Base-by-base conservation (phyloP, 2,113 vertebrate genomes). In the Sphaerodactylus townsendi region DNA sequence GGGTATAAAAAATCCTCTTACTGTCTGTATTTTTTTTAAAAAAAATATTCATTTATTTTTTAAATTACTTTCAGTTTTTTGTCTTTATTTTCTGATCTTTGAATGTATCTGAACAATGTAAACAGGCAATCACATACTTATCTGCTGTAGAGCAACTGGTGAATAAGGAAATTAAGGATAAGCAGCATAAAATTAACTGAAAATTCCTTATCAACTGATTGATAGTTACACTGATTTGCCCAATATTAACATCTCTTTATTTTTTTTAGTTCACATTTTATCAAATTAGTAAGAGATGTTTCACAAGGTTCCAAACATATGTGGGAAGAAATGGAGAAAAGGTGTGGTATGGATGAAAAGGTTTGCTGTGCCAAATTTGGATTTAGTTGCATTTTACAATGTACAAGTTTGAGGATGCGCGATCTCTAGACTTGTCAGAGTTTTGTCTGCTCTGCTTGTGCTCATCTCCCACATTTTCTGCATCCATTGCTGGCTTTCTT, bases 91-190 rank as follows among this genome's bases (percentile, higher is more conserved):
- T 9, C 83, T 80, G 41, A 77, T 44, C 70, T 9, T 77, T 84
- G n/a, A 7, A n/a, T 71, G 23, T 14, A 21, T 83, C 23, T 56
- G 78, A 80, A 91, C 88, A 82, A 83, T 85, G 50, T 30, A 84
- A 72, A 88, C 84, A 88, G 85, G 14, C 44, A 81, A 84, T 81
- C 84, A 80, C 76, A 84, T 78, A 85, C 83, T 65, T 84, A 82
- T 92, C 86, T 68, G 17, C 9, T 84, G 25, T 64, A 80, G 1
- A 3, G 11, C 39, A 3, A 44, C 68, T 82, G 90, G n/a, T 3
- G 6, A 64, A 64, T 86, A 75, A 85, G 82, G 64, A 3, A 2
- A 3, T 91, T 86, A 87, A 7, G 15, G 76, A 84, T 73, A 10
- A 79, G n/a, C 62, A 68, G 48, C 80, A 88, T 68, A 19, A 80